These are phyloP conservation scores for Gadopsis marmoratus DNA, from an alignment of 2,797 vertebrate species.

Conservation along the genomic window DNA sequence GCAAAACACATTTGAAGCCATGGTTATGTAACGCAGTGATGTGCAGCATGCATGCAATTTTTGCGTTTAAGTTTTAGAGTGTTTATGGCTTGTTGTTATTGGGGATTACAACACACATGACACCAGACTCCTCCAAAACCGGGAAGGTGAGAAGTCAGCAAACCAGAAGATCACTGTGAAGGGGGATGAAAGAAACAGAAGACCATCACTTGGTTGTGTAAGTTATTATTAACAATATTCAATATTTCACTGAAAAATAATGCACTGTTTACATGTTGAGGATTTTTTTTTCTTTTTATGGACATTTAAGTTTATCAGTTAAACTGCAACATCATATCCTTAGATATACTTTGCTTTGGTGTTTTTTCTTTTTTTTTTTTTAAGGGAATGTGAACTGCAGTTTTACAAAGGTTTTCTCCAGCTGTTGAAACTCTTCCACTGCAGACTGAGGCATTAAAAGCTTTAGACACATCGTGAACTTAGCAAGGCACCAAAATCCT, in stretches of 20 bases:
- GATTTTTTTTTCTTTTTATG: too few relatives aligned
- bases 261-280: background rate
- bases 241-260: too few relatives aligned
- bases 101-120: constrained; percentile 17
- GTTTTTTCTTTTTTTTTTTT: background rate
- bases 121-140: background rate
- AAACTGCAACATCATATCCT: background rate
- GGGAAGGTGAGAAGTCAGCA: constrained; percentile 11
- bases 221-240: background rate
- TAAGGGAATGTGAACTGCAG: background rate
- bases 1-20: background rate
- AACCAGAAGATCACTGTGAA: constrained; percentile 8
- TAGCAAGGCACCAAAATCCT: background rate
- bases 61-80: background rate
- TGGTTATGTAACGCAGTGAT: background rate
- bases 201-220: constrained; percentile 28
- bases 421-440: background rate
- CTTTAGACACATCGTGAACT: background rate
- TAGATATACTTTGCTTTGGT: background rate
- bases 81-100: background rate
- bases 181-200: constrained; percentile 30
- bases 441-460: background rate
- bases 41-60: background rate
- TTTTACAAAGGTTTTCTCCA: background rate
- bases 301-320: background rate